phyloP scores from a whole-genome alignment of 2,888 invertebrate species.

The Anthoptus insignis region DNA sequence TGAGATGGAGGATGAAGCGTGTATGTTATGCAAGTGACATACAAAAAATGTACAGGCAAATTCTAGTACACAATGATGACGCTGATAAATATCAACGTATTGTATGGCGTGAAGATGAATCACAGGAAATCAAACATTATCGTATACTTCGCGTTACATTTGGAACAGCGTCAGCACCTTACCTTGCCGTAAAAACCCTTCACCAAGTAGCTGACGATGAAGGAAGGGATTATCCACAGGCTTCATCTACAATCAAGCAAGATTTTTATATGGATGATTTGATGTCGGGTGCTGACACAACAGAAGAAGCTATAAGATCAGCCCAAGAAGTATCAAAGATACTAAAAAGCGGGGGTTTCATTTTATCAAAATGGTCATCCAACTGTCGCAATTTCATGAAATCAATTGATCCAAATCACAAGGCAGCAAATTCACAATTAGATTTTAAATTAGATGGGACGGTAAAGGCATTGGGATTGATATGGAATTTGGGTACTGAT shows the following conservation, averaged over 20 bases:
- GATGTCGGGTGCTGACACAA: constrained; percentile 36
- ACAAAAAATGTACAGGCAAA: constrained; percentile 53
- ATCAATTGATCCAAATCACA: neutral
- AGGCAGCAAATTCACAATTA: neutral
- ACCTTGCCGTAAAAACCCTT: constrained; percentile 50
- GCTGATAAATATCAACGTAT: constrained; percentile 50
- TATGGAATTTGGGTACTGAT: constrained; percentile 17
- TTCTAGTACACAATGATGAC: constrained; percentile 47
- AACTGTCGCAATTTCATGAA: constrained; percentile 27
- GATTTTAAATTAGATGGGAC: constrained; percentile 13
- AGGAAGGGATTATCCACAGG: constrained; percentile 26
- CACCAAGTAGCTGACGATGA: constrained; percentile 50
- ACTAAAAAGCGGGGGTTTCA: constrained; percentile 36
- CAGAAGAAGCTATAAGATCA: constrained; percentile 24
- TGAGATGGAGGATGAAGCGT: constrained; percentile 48
- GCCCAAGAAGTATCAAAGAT: constrained; percentile 22
- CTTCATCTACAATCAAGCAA: constrained; percentile 19
- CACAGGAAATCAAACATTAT: constrained; percentile 10
- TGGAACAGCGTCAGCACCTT: constrained; percentile 46
- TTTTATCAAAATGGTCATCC: constrained; percentile 39
- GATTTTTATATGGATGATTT: constrained; percentile 45
- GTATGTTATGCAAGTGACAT: constrained; percentile 51
- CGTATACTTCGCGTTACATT: neutral
- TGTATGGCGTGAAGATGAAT: constrained; percentile 36
- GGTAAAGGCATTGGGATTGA: constrained; percentile 19